Conservation (phyloP, 2,113 vertebrate genomes). For the Datnioides undecimradiatus region DNA sequence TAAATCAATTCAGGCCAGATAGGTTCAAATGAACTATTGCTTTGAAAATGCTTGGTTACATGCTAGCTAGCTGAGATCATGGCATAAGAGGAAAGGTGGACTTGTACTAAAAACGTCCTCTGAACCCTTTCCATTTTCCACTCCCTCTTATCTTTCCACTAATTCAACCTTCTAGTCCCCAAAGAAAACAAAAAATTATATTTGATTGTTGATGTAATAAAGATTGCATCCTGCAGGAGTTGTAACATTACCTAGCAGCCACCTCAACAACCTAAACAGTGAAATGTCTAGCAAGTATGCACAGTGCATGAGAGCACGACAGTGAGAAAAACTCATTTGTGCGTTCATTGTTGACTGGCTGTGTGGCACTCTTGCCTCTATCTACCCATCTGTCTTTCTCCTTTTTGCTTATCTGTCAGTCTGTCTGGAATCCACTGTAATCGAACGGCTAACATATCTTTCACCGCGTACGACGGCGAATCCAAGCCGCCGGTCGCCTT, state of each 20-base stretch:
- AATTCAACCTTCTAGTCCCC: too few relatives aligned
- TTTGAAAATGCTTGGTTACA: too few relatives aligned
- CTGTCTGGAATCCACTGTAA: conserved; percentile 19
- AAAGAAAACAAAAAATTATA: too few relatives aligned
- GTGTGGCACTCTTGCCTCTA: not conserved
- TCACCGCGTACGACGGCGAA: not conserved
- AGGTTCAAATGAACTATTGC: too few relatives aligned
- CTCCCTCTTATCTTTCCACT: too few relatives aligned
- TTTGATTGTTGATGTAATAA: not conserved
- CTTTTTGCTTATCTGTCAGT: conserved; percentile 4
- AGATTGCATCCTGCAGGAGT: not conserved
- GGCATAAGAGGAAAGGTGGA: too few relatives aligned
- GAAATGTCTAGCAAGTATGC: not conserved
- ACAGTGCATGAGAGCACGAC: not conserved
- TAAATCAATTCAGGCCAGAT: too few relatives aligned
- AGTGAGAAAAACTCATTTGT: not conserved
- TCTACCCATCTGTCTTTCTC: conserved; percentile 9
- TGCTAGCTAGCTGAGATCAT: too few relatives aligned
- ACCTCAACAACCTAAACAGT: too few relatives aligned
- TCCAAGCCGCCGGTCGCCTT: conserved; percentile 8
- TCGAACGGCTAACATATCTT: conserved; percentile 8
- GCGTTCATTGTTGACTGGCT: not conserved
- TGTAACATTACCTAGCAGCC: too few relatives aligned
- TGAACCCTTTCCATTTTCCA: too few relatives aligned
- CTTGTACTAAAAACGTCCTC: too few relatives aligned